Base-by-base conservation (phyloP, 2,113 vertebrate genomes). In the Pelodiscus sinensis region DNA sequence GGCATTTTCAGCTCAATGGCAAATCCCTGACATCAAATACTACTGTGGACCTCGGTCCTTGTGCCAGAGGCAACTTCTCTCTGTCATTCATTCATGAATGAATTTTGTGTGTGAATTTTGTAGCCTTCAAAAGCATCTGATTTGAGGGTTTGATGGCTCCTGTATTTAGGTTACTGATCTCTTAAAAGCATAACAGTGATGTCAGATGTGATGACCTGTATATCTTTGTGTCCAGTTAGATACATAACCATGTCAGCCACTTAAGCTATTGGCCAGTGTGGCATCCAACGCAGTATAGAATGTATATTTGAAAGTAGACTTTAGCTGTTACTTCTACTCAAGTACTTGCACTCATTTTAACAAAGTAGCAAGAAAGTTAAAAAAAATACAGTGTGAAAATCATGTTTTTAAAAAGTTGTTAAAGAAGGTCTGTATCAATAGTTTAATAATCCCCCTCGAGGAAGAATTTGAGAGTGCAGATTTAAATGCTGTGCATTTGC, bases 311-410 rank as follows among this genome's bases (percentile, higher is more conserved):
- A 35, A 93, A 80, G 9, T 2, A 71, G 8, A 50, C 27, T 25
- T 57, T 83, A 51, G 1, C 6, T 5, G n/a, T 91, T 24, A 11
- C 65, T 85, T 86, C 15, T 27, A 11, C 11, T 89, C 22, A 92
- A 75, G 62, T 50, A 60, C 81, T 50, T 27, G 50, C 5, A 6
- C 81, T 65, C 12, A 86, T 94, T 95, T 44, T 55, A 21, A 27
- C 15, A 35, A 83, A 92, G 87, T 73, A 79, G 31, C 87, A 88
- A 77, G 84, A 90, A 52, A 84, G 81, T 79, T 77, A 88, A 87
- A 75, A 68, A 80, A 86, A 79, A 15, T 75, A 19, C 27, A 38
- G 81, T 85, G 94, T 87, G 54, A 87, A 84, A 84, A 84, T 58
- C 44, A 25, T 3, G 25, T 91, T 35, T 62, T 44, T 44, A 44